Evolutionary conservation across 2,888 invertebrate species (phyloP), one percentile per base, ranked within the genome.

Genomic region (Ormyrus labotus): DNA sequence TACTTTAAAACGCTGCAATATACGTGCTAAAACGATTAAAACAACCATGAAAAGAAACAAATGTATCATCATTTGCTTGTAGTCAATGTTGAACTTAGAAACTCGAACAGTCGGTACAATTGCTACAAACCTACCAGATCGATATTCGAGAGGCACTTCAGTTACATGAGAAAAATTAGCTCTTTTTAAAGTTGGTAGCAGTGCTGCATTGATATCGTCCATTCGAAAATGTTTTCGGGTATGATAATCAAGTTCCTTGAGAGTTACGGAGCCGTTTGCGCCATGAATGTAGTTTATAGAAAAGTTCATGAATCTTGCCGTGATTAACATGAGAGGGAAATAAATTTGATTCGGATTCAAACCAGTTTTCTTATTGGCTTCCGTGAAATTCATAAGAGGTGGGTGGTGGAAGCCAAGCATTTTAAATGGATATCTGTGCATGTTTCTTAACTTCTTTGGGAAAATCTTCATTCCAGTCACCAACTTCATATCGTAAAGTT

Each of bases 251-350:
- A 51, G 4, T 0, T 71, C 58, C 9, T 0, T 8, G 0, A 71
- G 19, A 1, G 57, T 71, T 7, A 7, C 0, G 10, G n/a, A 34
- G 9, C 53, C 65, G 5, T 51, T 19, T 8, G 6, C 5, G 19
- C 65, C 57, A 9, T 71, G 64, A 19, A 58, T 1, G 19, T 71
- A 78, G 1, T 7, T 34, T 6, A 78, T 13, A 7, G 64, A 57
- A 34, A 71, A 71, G 11, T 78, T 71, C 71, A 78, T 65, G 1
- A 50, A 45, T 13, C 53, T 6, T 10, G 71, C 58, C n/a, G 60
- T 57, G 0, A 57, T 11, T 5, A 71, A 7, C 6, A 78, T 11
- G 0, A 71, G 45, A 11, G 50, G 60, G 10, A 45, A 60, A 6
- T 58, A 60, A n/a, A 78, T 6, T 1, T 58, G 11, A 6, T 71